Percentiles rank a stretch among this genome's conserved stretches.
These are phyloP conservation scores for Hemiscyllium ocellatum DNA, from an alignment of 2,113 vertebrate species.

Conservation along the genomic window DNA sequence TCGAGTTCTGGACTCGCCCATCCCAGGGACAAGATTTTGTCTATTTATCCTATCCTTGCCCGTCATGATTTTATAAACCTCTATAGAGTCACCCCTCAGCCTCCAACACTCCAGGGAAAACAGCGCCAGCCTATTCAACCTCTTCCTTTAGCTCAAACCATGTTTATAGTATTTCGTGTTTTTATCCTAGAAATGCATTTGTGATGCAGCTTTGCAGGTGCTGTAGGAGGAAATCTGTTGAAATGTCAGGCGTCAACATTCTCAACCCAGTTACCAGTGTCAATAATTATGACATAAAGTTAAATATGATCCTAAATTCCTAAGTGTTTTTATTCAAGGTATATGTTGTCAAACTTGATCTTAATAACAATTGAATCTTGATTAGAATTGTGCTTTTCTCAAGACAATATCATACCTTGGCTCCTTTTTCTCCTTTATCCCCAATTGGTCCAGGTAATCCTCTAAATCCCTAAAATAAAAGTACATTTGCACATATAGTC, in stretches of 20 bases:
- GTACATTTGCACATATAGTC: not conserved
- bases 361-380: not conserved
- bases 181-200: not conserved
- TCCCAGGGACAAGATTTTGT: no score
- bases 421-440: slow-evolving; percentile 64
- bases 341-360: not conserved
- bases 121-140: no score
- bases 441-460: slow-evolving; percentile 62
- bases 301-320: not conserved
- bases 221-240: not conserved
- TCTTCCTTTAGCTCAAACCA: no score
- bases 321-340: not conserved
- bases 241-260: not conserved
- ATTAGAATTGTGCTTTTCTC: not conserved
- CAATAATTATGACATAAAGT: not conserved
- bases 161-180: no score
- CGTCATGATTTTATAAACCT: no score
- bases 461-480: slow-evolving; percentile 58
- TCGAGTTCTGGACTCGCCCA: no score
- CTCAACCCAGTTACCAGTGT: not conserved
- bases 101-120: no score
- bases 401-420: slow-evolving; percentile 58
- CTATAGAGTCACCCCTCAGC: no score
- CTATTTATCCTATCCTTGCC: no score
- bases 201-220: not conserved